Conservation (phyloP, 2,888 invertebrate species). For the Ornithoptera alexandrae region DNA sequence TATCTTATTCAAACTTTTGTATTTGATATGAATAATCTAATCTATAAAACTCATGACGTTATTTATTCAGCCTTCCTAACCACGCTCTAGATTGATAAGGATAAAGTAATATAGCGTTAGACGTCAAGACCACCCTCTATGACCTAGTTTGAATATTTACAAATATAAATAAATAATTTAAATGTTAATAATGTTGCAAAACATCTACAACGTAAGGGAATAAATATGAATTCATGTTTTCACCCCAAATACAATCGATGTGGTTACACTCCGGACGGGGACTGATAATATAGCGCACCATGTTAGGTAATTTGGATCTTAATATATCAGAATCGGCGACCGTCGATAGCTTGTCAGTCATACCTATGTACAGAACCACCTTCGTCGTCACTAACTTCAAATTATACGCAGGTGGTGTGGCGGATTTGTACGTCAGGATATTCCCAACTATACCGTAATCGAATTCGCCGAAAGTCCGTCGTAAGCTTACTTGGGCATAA, state of each 20-base stretch:
- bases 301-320: conserved; percentile 37
- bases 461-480: conserved; percentile 40
- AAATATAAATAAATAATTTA: too few species aligned
- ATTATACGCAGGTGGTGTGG: conserved; percentile 41
- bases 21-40: too few species aligned
- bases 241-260: conserved; percentile 41
- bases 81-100: too few species aligned
- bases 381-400: conserved; percentile 40
- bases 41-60: too few species aligned
- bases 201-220: conserved; percentile 39
- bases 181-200: conserved; percentile 32
- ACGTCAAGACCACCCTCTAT: too few species aligned
- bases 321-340: conserved; percentile 37
- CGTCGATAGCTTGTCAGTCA: conserved; percentile 40
- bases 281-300: conserved; percentile 37
- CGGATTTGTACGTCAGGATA: conserved; percentile 33
- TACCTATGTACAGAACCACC: conserved; percentile 35
- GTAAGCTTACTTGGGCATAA: conserved; percentile 40
- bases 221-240: conserved; percentile 35
- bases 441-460: conserved; percentile 28
- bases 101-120: too few species aligned
- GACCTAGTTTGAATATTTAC: too few species aligned
- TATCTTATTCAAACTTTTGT: too few species aligned
- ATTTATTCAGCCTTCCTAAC: too few species aligned
- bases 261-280: conserved; percentile 38